A percentile compares a stretch with the other conserved stretches of the same genome.
Conservation (phyloP, 2,113 vertebrate species). For the Crotalus helleri region DNA sequence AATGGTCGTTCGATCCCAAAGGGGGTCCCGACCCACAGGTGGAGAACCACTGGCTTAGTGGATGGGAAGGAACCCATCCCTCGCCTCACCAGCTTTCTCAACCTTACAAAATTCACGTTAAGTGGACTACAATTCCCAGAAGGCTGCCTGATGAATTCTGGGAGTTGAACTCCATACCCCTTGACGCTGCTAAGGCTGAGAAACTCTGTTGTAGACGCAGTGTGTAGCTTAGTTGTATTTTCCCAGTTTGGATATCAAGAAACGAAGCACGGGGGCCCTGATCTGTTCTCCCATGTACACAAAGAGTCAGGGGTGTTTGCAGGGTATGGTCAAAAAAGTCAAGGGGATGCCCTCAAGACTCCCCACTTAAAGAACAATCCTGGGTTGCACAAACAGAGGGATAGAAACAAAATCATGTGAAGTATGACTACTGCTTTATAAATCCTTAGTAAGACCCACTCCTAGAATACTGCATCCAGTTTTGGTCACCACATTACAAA, state of each 20-base stretch:
- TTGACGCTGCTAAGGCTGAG: neutral
- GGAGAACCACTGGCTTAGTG: too few relatives aligned
- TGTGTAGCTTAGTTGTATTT: neutral
- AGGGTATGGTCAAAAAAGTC: neutral
- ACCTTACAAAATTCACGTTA: neutral
- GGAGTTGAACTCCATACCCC: neutral
- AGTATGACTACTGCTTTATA: neutral
- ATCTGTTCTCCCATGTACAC: neutral
- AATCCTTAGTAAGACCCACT: neutral
- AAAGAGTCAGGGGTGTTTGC: neutral
- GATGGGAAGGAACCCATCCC: too few relatives aligned
- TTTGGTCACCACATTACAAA: neutral
- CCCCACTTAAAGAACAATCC: neutral
- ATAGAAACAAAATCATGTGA: neutral
- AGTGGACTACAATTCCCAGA: neutral
- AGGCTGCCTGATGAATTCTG: neutral
- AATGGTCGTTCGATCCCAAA: too few relatives aligned
- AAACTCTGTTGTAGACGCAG: neutral
- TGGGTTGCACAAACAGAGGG: neutral
- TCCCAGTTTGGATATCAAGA: neutral
- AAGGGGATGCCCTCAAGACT: too few relatives aligned
- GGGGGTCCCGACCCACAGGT: too few relatives aligned
- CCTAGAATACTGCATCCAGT: neutral
- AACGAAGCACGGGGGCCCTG: neutral
- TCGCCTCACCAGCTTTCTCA: neutral